Conservation (phyloP, 2,113 vertebrate genomes). For the Peromyscus californicus region DNA sequence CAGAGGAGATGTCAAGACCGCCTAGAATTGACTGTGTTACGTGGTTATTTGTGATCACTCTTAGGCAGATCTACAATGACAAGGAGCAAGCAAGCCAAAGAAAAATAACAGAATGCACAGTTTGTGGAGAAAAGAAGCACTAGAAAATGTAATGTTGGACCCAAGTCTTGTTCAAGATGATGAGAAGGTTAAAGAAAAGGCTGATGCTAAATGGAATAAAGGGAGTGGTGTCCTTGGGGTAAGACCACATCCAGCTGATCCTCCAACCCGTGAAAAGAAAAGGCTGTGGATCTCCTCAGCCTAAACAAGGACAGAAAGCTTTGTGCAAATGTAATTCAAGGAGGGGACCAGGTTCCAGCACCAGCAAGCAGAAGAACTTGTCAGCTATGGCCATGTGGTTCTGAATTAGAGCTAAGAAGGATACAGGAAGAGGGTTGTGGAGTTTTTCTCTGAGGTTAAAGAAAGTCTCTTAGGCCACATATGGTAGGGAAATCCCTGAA, state of each 20-base stretch:
- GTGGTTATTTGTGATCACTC: not conserved
- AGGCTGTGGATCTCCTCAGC: not conserved
- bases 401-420: not conserved
- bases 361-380: not conserved
- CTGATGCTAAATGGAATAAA: not conserved
- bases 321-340: not conserved
- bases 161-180: not conserved
- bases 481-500: not conserved
- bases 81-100: not conserved
- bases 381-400: not conserved
- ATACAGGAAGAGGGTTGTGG: not conserved
- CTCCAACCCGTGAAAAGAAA: not conserved
- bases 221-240: not conserved
- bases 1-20: not conserved
- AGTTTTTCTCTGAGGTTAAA: not conserved
- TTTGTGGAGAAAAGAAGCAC: not conserved
- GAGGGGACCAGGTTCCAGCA: not conserved
- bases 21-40: not conserved
- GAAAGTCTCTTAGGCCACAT: not conserved
- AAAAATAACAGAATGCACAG: not conserved
- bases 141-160: not conserved
- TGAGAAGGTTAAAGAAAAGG: not conserved
- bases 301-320: not conserved
- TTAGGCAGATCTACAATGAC: not conserved
- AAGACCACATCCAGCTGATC: not conserved